Conservation (phyloP, 2,888 invertebrate species). For the Cephalotes varians region DNA sequence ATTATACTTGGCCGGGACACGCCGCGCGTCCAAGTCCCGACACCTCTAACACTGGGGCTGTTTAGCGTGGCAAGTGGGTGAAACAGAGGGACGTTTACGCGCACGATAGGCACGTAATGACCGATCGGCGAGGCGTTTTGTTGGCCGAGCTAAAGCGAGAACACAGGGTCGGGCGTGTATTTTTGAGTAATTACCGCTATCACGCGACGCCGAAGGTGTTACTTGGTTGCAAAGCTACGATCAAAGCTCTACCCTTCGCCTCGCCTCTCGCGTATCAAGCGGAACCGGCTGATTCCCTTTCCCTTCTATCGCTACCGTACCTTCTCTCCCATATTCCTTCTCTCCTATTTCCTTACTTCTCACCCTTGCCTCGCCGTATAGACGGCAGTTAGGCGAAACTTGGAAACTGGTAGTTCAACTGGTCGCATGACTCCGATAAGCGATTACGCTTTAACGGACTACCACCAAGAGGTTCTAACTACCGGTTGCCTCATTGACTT, state of each 20-base stretch:
- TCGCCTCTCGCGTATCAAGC: slow-evolving; percentile 29
- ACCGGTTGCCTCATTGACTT: slow-evolving; percentile 79
- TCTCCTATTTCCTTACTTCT: slow-evolving; percentile 29
- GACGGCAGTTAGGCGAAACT: slow-evolving; percentile 79
- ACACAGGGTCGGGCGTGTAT: slow-evolving; percentile 76
- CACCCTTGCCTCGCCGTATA: slow-evolving; percentile 59
- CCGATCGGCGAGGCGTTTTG: slow-evolving; percentile 80
- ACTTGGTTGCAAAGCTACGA: slow-evolving; percentile 71
- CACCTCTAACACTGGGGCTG: slow-evolving; percentile 60
- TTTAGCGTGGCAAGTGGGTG: slow-evolving; percentile 77
- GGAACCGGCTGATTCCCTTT: slow-evolving; percentile 45
- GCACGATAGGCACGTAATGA: slow-evolving; percentile 80
- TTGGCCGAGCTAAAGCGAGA: slow-evolving; percentile 80
- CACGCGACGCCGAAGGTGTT: slow-evolving; percentile 84
- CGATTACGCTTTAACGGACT: slow-evolving; percentile 75
- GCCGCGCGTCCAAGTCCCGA: slow-evolving; percentile 50
- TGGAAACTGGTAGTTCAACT: slow-evolving; percentile 80
- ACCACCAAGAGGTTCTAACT: slow-evolving; percentile 71
- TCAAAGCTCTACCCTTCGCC: slow-evolving; percentile 42
- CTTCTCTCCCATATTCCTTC: neutral
- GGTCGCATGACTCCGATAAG: slow-evolving; percentile 82
- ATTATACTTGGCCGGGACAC: slow-evolving; percentile 49
- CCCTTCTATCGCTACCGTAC: slow-evolving; percentile 21
- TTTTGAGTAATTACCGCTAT: slow-evolving; percentile 84
- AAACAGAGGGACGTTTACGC: slow-evolving; percentile 80